Evolutionary conservation across 2,888 invertebrate genomes (phyloP).

Genomic region (Cetonia aurata): DNA sequence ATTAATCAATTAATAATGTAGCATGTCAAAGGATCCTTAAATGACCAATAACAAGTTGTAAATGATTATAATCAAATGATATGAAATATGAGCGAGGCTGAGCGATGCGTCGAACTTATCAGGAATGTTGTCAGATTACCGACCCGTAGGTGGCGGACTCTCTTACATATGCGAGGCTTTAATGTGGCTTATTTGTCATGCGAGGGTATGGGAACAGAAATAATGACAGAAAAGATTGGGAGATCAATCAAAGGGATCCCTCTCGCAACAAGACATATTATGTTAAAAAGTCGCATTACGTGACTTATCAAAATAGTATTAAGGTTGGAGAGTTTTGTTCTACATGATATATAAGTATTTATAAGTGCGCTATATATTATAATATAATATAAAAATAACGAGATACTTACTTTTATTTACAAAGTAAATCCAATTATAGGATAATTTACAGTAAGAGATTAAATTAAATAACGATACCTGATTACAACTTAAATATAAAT

Average conservation of each 20-base stretch:
- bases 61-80: slow-evolving; percentile 52
- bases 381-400: too few relatives aligned
- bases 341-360: too few relatives aligned
- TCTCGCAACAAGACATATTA: slow-evolving; percentile 35
- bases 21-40: slow-evolving; percentile 49
- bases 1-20: slow-evolving; percentile 49
- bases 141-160: slow-evolving; percentile 57
- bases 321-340: slow-evolving; percentile 10
- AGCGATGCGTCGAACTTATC: slow-evolving; percentile 61
- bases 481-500: too few relatives aligned
- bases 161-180: slow-evolving; percentile 52
- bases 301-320: slow-evolving; percentile 39
- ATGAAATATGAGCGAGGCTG: slow-evolving; percentile 59
- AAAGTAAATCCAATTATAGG: too few relatives aligned
- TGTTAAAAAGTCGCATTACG: slow-evolving; percentile 37
- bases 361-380: too few relatives aligned
- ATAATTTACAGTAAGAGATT: too few relatives aligned
- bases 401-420: too few relatives aligned
- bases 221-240: slow-evolving; percentile 56
- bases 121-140: slow-evolving; percentile 62
- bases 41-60: slow-evolving; percentile 54
- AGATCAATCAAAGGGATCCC: slow-evolving; percentile 56
- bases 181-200: slow-evolving; percentile 59
- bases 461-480: too few relatives aligned
- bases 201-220: slow-evolving; percentile 52